A percentile compares a stretch with the other conserved stretches of the same genome.
These are phyloP conservation scores for Cynaeus angustus DNA, from an alignment of 2,888 invertebrate genomes.

Conservation along the genomic window DNA sequence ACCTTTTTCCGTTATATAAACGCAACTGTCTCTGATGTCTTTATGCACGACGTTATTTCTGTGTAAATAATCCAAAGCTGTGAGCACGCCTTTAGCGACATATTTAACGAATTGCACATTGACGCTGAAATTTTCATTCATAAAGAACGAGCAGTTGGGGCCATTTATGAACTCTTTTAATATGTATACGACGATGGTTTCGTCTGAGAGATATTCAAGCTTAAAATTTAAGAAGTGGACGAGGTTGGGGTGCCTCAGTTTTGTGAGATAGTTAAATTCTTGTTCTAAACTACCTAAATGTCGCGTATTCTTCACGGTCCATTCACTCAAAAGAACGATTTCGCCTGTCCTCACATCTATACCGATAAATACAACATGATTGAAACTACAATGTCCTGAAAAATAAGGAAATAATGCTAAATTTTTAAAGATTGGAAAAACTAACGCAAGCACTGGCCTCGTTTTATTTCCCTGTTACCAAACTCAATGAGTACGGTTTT, in stretches of 20 bases:
- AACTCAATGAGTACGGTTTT: conserved; percentile 75
- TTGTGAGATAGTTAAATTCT: conserved; percentile 82
- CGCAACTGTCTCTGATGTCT: conserved; percentile 83
- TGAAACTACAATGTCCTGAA: conserved; percentile 82
- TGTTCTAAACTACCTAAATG: conserved; percentile 83
- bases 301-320: conserved; percentile 74
- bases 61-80: conserved; percentile 86
- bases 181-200: conserved; percentile 78
- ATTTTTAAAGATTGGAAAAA: conserved; percentile 33
- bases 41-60: conserved; percentile 88
- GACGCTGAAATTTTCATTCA: conserved; percentile 73
- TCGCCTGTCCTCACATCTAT: conserved; percentile 85
- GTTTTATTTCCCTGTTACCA: conserved; percentile 77
- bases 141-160: conserved; percentile 71
- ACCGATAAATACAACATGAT: conserved; percentile 84
- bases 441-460: conserved; percentile 84
- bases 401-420: conserved; percentile 30
- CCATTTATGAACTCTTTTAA: conserved; percentile 79
- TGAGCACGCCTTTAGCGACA: conserved; percentile 82
- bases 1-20: conserved; percentile 82
- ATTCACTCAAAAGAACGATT: conserved; percentile 83
- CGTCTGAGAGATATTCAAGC: conserved; percentile 72
- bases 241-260: conserved; percentile 82
- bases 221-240: conserved; percentile 86
- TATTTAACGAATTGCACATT: conserved; percentile 76